Conservation (phyloP, 2,888 invertebrate genomes). For the Cheilosia impressa region DNA sequence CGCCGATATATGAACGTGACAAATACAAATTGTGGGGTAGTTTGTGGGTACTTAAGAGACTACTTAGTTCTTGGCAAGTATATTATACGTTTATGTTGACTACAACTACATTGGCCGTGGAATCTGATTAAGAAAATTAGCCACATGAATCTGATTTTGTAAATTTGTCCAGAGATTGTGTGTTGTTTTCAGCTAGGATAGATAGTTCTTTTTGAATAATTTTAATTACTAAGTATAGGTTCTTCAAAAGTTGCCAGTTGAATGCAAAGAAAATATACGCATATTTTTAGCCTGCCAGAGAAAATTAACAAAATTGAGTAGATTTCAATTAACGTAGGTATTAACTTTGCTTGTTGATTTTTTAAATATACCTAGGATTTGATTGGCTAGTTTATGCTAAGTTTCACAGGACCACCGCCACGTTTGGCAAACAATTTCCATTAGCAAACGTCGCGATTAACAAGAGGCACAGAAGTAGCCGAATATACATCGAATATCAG, state of each 20-base stretch:
- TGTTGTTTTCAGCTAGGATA: neutral
- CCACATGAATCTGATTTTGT: slow-evolving; percentile 57
- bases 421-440: no score
- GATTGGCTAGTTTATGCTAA: no score
- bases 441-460: no score
- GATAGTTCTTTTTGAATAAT: slow-evolving; percentile 1
- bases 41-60: slow-evolving; percentile 42
- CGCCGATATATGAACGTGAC: neutral
- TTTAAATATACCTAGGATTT: no score
- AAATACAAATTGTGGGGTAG: slow-evolving; percentile 43
- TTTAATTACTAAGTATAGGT: neutral
- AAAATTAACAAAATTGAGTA: no score
- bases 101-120: slow-evolving; percentile 56
- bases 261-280: neutral
- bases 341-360: no score
- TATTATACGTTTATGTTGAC: neutral
- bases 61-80: slow-evolving; percentile 42
- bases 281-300: neutral
- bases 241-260: slow-evolving; percentile 11
- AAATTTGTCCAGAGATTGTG: slow-evolving; percentile 44
- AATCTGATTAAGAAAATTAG: slow-evolving; percentile 62
- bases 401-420: no score
- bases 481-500: no score
- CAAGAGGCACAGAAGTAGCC: no score
- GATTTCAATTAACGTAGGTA: no score